Evolutionary conservation across 1,140 invertebrate species (phyloP).

Genomic region (Lordiphosa collinella): DNA sequence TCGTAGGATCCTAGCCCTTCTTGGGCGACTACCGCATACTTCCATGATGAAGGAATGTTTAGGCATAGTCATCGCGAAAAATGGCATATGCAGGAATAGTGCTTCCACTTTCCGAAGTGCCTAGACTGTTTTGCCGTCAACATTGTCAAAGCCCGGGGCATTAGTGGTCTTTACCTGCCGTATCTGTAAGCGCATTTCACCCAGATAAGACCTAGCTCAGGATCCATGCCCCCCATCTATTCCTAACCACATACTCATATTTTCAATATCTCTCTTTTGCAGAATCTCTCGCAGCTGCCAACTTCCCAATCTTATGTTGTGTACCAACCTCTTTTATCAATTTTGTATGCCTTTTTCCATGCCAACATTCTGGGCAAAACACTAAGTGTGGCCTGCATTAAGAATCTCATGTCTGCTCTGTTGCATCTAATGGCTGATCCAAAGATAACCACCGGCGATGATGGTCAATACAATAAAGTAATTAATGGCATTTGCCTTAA

Average conservation of each 20-base stretch:
- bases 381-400: constrained; percentile 67
- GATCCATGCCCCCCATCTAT: neutral
- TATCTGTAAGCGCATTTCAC: too few relatives aligned
- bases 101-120: too few relatives aligned
- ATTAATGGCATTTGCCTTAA: constrained; percentile 79
- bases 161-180: too few relatives aligned
- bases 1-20: too few relatives aligned
- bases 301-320: constrained; percentile 91
- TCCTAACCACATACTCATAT: neutral
- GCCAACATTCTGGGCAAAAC: constrained; percentile 85
- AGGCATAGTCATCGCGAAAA: too few relatives aligned
- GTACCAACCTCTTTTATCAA: constrained; percentile 90
- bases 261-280: neutral
- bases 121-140: too few relatives aligned
- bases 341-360: constrained; percentile 92
- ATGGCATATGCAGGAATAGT: too few relatives aligned
- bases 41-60: too few relatives aligned
- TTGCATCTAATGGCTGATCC: constrained; percentile 77
- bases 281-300: constrained; percentile 85
- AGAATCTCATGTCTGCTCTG: constrained; percentile 76
- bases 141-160: too few relatives aligned
- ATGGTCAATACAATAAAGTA: constrained; percentile 78
- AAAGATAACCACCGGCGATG: constrained; percentile 66
- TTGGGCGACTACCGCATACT: too few relatives aligned
- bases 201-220: too few relatives aligned